These are phyloP conservation scores for Melanotus villosus DNA, from an alignment of 2,888 invertebrate species.

Conservation along the genomic window DNA sequence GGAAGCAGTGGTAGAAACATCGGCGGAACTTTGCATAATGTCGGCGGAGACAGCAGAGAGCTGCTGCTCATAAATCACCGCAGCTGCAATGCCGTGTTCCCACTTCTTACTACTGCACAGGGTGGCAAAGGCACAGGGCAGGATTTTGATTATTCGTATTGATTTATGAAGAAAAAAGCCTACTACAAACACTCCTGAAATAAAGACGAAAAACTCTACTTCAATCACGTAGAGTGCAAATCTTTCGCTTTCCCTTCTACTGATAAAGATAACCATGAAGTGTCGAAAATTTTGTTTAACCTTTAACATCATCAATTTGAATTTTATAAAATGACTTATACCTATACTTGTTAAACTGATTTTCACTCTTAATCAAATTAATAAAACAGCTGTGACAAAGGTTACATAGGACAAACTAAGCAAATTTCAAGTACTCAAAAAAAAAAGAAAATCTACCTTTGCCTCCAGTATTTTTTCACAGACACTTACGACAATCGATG, in stretches of 20 bases:
- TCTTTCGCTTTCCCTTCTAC: no score
- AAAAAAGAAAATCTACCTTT: no score
- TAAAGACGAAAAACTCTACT: neutral
- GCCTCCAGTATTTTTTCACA: neutral
- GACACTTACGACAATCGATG: neutral
- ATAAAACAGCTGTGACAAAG: no score
- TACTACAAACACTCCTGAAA: neutral
- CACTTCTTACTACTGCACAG: conserved; percentile 43
- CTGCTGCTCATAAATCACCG: conserved; percentile 67
- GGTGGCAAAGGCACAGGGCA: conserved; percentile 41
- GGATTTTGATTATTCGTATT: conserved; percentile 44
- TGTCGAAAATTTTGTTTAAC: neutral
- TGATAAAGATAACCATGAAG: no score
- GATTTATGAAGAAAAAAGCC: conserved; percentile 34
- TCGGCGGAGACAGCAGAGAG: conserved; percentile 67
- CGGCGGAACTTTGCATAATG: conserved; percentile 69
- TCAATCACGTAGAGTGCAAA: neutral
- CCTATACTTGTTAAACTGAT: no score
- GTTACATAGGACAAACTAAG: no score
- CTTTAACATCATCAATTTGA: no score
- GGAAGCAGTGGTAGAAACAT: conserved; percentile 63
- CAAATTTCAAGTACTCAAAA: no score
- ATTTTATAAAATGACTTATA: no score
- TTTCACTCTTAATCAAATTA: no score
- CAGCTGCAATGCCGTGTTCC: conserved; percentile 56